Conservation (phyloP, 2,797 vertebrate species). For the Xyrichtys novacula region DNA sequence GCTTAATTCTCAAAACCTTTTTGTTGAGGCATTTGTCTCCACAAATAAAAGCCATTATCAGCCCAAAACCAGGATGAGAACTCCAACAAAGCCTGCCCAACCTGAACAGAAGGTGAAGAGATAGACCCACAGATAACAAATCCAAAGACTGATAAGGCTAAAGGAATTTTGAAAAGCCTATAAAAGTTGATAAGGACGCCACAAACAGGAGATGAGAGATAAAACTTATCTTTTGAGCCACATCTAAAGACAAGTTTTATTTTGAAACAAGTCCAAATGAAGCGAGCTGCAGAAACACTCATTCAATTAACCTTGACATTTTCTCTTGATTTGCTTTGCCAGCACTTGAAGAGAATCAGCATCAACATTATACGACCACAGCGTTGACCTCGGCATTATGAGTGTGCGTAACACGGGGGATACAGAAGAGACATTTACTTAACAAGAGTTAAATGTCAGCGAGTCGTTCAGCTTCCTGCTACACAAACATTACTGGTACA, state of each 20-base stretch:
- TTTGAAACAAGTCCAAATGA: not conserved
- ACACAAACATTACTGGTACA: not conserved
- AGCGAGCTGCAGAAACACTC: not conserved
- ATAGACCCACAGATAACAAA: not conserved
- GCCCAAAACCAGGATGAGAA: not conserved
- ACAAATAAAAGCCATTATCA: slow-evolving; percentile 18
- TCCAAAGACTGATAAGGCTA: not conserved
- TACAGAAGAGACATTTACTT: not conserved
- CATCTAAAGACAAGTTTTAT: not conserved
- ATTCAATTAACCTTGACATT: not conserved
- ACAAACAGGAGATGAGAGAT: not conserved
- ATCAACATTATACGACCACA: not conserved
- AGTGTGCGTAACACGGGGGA: not conserved
- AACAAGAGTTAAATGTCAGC: not conserved
- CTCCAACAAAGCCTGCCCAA: slow-evolving; percentile 16
- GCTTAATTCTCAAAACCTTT: slow-evolving; percentile 18
- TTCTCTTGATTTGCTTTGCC: not conserved
- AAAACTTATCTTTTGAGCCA: not conserved
- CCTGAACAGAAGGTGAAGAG: slow-evolving; percentile 13
- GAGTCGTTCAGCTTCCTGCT: not conserved
- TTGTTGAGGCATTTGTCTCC: not conserved
- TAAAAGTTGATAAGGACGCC: slow-evolving; percentile 10
- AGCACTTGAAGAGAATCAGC: not conserved
- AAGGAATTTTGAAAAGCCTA: not conserved
- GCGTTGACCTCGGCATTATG: not conserved